Conservation (phyloP, 1,140 invertebrate species). For the Sminthurides bifidus region DNA sequence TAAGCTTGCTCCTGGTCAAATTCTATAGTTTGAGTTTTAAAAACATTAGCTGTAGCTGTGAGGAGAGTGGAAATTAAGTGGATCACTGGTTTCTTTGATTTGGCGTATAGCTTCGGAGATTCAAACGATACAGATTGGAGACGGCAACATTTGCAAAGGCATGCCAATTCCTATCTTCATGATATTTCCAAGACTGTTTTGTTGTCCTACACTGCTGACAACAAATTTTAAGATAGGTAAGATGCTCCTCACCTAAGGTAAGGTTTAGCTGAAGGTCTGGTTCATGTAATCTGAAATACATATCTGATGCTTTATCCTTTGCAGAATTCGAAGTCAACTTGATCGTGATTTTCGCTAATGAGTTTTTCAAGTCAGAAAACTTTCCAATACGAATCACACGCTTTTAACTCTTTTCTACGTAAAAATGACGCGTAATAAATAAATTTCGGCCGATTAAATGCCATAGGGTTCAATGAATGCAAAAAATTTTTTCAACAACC, state of each 20-base stretch:
- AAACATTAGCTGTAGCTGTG: too few relatives aligned
- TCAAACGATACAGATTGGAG: slow-evolving; percentile 93
- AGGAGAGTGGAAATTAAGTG: too few relatives aligned
- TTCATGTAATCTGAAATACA: background rate
- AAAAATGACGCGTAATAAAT: too few relatives aligned
- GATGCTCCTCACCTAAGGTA: slow-evolving; percentile 14
- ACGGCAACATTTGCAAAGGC: slow-evolving; percentile 72
- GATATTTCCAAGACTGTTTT: slow-evolving; percentile 89
- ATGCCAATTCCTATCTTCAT: slow-evolving; percentile 84
- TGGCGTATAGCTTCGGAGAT: slow-evolving; percentile 75
- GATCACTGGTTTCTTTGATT: slow-evolving; percentile 5
- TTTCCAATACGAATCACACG: slow-evolving; percentile 72
- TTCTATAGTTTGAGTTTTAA: too few relatives aligned
- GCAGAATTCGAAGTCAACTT: slow-evolving; percentile 93
- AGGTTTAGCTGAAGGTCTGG: background rate
- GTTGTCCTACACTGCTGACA: slow-evolving; percentile 80
- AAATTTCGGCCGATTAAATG: too few relatives aligned
- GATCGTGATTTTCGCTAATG: slow-evolving; percentile 82
- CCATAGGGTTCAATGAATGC: too few relatives aligned
- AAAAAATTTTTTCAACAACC: too few relatives aligned
- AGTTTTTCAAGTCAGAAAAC: slow-evolving; percentile 90
- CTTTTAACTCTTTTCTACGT: slow-evolving; percentile 34
- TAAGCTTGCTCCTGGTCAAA: slow-evolving; percentile 39
- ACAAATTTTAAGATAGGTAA: slow-evolving; percentile 93
- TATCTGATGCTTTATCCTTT: slow-evolving; percentile 38